phyloP scores from a whole-genome alignment of 2,797 vertebrate genomes.

The Furcifer pardalis region DNA sequence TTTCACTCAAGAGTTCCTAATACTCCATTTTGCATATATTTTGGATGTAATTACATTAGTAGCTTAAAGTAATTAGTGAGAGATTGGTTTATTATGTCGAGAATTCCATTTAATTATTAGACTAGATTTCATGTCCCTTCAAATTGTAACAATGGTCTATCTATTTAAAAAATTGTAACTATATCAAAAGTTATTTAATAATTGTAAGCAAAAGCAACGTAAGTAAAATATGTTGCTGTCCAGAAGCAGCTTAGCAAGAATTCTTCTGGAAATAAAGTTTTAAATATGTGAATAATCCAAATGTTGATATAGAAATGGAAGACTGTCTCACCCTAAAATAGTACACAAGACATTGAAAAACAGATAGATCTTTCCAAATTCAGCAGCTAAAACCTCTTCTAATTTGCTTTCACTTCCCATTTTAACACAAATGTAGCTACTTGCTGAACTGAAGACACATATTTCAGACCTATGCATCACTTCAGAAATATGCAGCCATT shows the following conservation, averaged over 20 bases:
- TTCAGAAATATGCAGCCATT: slow-evolving; percentile 68
- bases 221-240: slow-evolving; percentile 39
- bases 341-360: slow-evolving; percentile 45
- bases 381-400: slow-evolving; percentile 48
- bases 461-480: slow-evolving; percentile 60
- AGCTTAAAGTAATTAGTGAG: neutral
- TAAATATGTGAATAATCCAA: slow-evolving; percentile 60
- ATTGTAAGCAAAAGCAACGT: slow-evolving; percentile 10
- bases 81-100: too few species aligned
- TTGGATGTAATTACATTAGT: neutral
- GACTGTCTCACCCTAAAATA: slow-evolving; percentile 35
- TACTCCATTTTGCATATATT: neutral
- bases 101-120: neutral
- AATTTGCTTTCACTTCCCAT: slow-evolving; percentile 45
- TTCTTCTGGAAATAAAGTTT: slow-evolving; percentile 36
- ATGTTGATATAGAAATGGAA: slow-evolving; percentile 42
- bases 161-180: neutral
- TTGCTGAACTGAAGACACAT: slow-evolving; percentile 57
- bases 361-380: slow-evolving; percentile 40
- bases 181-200: slow-evolving; percentile 56
- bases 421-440: slow-evolving; percentile 43
- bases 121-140: neutral
- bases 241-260: slow-evolving; percentile 36
- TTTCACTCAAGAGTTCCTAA: neutral
- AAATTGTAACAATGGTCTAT: neutral